Percentiles rank a stretch among this genome's conserved stretches.
Conservation (phyloP, 2,113 vertebrate genomes). For the Prinia subflava region DNA sequence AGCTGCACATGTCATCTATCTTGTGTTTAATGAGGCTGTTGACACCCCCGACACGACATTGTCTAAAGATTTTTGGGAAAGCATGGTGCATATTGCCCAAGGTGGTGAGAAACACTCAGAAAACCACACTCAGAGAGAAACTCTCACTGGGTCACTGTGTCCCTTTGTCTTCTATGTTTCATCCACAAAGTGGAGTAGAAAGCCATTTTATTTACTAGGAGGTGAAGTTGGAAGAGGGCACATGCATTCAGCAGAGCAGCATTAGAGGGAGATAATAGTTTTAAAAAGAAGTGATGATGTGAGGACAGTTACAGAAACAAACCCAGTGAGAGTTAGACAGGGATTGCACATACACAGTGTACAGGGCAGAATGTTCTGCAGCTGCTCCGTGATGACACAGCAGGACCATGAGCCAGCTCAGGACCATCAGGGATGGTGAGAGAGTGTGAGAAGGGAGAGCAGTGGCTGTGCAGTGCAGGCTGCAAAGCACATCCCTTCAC, state of each 20-base stretch:
- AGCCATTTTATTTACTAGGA: not conserved
- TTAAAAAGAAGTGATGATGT: not conserved
- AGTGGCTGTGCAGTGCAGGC: not conserved
- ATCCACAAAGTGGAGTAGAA: not conserved
- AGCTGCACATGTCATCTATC: not conserved
- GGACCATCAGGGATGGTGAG: rapidly evolving
- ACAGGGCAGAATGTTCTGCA: not conserved
- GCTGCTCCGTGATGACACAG: not conserved
- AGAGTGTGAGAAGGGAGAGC: not conserved
- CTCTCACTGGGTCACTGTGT: not conserved
- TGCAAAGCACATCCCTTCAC: not conserved
- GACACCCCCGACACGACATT: not conserved
- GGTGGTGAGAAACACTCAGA: not conserved
- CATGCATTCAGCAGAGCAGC: not conserved
- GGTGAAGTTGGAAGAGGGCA: not conserved
- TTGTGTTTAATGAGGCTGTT: not conserved
- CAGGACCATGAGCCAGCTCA: not conserved
- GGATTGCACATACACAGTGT: not conserved
- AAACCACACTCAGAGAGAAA: not conserved
- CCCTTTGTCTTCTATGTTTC: not conserved
- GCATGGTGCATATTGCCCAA: not conserved
- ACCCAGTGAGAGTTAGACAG: not conserved
- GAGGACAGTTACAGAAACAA: not conserved
- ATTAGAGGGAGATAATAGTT: not conserved
- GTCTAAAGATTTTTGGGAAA: not conserved